Evolutionary conservation across 2,888 invertebrate species (phyloP), one percentile per base, ranked within the genome.

Genomic region (Dastarcus helophoroides): DNA sequence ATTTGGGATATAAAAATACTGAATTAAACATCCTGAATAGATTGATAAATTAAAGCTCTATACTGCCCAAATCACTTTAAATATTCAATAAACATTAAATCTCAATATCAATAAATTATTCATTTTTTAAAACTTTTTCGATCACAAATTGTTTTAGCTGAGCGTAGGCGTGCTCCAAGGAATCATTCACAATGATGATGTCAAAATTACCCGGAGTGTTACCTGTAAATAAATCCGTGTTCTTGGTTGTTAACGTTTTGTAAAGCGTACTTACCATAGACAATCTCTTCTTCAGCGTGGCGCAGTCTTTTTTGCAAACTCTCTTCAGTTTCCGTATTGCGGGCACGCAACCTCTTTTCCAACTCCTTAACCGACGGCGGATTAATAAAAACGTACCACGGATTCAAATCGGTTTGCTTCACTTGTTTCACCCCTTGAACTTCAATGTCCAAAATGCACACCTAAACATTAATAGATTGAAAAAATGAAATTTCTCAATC

Each of bases 401-500:
- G 86, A 56, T 88, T 72, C 6, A 95, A 64, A 50, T 83, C 75
- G 12, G 83, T 80, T 33, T 73, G 68, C 52, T 85, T 88, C 7
- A 97, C 77, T 59, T 78, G 83, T 47, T 85, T 84, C 0, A 95
- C 94, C 11, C 95, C 97, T 64, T 95, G 86, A 31, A 89, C 76
- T 49, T 97, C 95, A 43, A 97, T 88, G 56, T 97, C 97, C 42
- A 97, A 63, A 2, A 97, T 77, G 54, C 95, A 95, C 22, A 95
- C 76, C 38, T 48, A n/a, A n/a, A n/a, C n/a, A n/a, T n/a, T n/a
- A n/a, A n/a, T n/a, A n/a, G 41, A 21, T 40, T 42, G 4, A 48
- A 47, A 23, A 23, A 23, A 10, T 7, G 9, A 23, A 7, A 8
- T 41, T 44, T 23, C 14, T 7, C 3, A 17, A 3, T 14, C 10